Evolutionary conservation across 1,140 invertebrate species (phyloP).

Genomic region (Tenebrio molitor): DNA sequence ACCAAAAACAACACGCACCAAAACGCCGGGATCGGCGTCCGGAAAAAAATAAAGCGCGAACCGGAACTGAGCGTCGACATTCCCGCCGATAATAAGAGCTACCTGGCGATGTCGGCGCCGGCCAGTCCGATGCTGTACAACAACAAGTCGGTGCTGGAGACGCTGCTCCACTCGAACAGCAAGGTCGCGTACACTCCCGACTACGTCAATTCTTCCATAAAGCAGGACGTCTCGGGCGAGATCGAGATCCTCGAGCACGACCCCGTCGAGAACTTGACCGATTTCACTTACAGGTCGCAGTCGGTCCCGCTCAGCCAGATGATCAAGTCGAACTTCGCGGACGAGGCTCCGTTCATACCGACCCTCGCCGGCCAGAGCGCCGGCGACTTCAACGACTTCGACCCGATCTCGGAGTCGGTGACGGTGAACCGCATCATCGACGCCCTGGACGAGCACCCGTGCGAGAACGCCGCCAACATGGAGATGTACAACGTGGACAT

Average conservation of each 20-base stretch:
- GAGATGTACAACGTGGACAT: conserved; percentile 62
- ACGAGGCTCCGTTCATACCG: conserved; percentile 47
- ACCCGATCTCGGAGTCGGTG: conserved; percentile 49
- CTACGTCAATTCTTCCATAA: conserved; percentile 64
- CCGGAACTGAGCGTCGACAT: conserved; percentile 59
- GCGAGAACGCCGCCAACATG: conserved; percentile 55
- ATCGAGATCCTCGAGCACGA: conserved; percentile 48
- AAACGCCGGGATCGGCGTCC: conserved; percentile 46
- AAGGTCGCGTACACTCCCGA: conserved; percentile 63
- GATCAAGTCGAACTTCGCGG: conserved; percentile 66
- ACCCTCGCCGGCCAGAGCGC: conserved; percentile 2
- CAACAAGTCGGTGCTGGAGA: conserved; percentile 59
- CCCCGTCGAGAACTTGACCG: conserved; percentile 60
- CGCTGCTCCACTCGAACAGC: conserved; percentile 59
- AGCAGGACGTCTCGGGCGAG: conserved; percentile 42
- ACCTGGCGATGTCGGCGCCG: conserved; percentile 72
- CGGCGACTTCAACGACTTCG: conserved; percentile 54
- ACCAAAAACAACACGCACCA: conserved; percentile 58
- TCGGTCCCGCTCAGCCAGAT: conserved; percentile 82
- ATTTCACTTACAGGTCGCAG: conserved; percentile 73
- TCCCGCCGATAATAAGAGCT: conserved; percentile 54
- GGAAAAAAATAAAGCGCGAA: conserved; percentile 57
- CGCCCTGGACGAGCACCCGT: conserved; percentile 53
- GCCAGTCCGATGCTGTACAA: conserved; percentile 69
- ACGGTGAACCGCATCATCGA: conserved; percentile 57